These are phyloP conservation scores for Umimayanthus chanpuru DNA, from an alignment of 92 coral and sea anemone genomes.

Conservation along the genomic window DNA sequence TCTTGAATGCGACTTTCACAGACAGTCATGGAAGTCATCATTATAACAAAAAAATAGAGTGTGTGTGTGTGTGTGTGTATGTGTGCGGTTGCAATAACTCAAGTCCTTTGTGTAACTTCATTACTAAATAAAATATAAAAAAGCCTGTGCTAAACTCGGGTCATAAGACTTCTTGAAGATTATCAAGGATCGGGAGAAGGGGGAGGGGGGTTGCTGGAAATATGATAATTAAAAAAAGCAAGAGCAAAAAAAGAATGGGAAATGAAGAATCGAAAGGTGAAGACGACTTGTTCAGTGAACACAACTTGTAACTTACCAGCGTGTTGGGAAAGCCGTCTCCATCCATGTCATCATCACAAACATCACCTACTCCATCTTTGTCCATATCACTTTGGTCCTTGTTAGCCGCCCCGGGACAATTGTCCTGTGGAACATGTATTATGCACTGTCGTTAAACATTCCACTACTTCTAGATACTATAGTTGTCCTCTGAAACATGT, in stretches of 20 bases:
- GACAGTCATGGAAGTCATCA: too few species aligned
- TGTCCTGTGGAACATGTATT: slow-evolving; percentile 68
- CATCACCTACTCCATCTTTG: slow-evolving; percentile 83
- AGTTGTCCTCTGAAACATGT: too few species aligned
- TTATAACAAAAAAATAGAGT: too few species aligned
- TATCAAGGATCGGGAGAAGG: too few species aligned
- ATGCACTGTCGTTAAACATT: not conserved
- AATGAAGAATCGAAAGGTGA: not conserved
- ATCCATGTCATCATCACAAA: slow-evolving; percentile 88
- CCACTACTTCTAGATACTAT: not conserved
- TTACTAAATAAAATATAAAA: too few species aligned
- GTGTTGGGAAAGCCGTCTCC: slow-evolving; percentile 82
- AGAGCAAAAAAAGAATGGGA: not conserved
- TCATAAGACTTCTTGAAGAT: too few species aligned
- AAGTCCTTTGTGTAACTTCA: too few species aligned
- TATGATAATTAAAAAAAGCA: not conserved
- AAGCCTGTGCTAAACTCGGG: too few species aligned
- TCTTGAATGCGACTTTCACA: too few species aligned
- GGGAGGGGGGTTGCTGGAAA: too few species aligned
- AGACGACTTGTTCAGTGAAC: not conserved
- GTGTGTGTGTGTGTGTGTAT: too few species aligned
- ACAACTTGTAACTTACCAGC: slow-evolving; percentile 52
- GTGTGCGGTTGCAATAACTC: too few species aligned
- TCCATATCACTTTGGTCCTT: slow-evolving; percentile 76
- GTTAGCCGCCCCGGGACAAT: slow-evolving; percentile 68